These are phyloP conservation scores for Biston betularia DNA, from an alignment of 2,888 invertebrate species.

Conservation along the genomic window DNA sequence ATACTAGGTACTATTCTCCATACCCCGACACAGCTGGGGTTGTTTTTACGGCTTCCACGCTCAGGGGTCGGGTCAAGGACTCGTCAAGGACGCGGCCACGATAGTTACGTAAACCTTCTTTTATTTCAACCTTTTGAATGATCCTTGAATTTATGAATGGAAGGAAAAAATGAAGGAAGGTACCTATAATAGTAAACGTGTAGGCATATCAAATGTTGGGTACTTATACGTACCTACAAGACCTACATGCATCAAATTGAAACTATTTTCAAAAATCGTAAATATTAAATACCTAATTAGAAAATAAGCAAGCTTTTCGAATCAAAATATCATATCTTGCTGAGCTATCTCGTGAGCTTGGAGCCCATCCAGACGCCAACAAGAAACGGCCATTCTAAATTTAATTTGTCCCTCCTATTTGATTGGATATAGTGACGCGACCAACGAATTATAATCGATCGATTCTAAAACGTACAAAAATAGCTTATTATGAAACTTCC, in stretches of 20 bases:
- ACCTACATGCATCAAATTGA: no score
- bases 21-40: slow-evolving; percentile 34
- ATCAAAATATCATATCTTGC: no score
- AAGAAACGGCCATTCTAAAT: slow-evolving; percentile 18
- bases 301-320: no score
- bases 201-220: no score
- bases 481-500: slow-evolving; percentile 10
- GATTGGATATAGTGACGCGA: slow-evolving; percentile 3
- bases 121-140: slow-evolving; percentile 1
- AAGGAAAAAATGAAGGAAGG: background rate
- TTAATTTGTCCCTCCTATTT: slow-evolving; percentile 7
- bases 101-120: slow-evolving; percentile 34
- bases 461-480: slow-evolving; percentile 5
- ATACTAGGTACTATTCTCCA: background rate
- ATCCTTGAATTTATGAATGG: slow-evolving; percentile 9
- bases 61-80: slow-evolving; percentile 57
- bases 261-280: no score
- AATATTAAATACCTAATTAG: no score
- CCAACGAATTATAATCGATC: slow-evolving; percentile 17
- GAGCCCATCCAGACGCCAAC: slow-evolving; percentile 16
- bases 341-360: slow-evolving; percentile 2
- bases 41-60: slow-evolving; percentile 65
- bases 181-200: no score
- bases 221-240: no score
- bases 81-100: slow-evolving; percentile 44